Percentiles rank a stretch among this genome's conserved stretches.
Conservation (phyloP, 2,797 vertebrate genomes). For the Cossypha heuglini region DNA sequence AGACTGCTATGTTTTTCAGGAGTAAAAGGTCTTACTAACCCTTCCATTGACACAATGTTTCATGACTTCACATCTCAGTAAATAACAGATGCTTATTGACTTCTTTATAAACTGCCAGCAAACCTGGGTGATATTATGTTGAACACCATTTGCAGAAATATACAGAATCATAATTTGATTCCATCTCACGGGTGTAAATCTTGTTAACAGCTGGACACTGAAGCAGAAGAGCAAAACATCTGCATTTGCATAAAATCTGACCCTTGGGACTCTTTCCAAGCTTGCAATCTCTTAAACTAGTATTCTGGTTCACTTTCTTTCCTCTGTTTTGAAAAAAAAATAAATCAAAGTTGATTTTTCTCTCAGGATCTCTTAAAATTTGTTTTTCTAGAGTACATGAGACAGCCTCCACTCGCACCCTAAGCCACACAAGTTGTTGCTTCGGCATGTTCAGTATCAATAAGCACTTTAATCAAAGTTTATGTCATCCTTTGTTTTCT, state of each 20-base stretch:
- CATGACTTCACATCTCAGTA: slow-evolving; percentile 42
- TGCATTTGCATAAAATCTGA: not conserved
- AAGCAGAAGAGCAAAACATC: not conserved
- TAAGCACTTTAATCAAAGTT: not conserved
- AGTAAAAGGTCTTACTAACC: not conserved
- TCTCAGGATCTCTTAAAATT: not conserved
- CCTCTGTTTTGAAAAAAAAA: not conserved
- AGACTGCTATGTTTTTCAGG: slow-evolving; percentile 7
- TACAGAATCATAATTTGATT: not conserved
- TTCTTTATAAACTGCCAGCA: slow-evolving; percentile 2
- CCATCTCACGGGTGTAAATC: not conserved
- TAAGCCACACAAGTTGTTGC: not conserved
- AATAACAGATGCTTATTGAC: slow-evolving; percentile 29
- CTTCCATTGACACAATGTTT: not conserved
- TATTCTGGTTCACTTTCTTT: not conserved
- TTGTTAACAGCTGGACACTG: not conserved
- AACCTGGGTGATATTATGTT: not conserved
- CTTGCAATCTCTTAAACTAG: not conserved
- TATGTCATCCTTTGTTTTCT: not conserved
- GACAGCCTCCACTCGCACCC: not conserved
- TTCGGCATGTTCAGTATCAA: not conserved
- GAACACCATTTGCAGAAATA: not conserved
- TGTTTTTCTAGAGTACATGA: not conserved
- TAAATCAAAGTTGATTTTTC: not conserved
- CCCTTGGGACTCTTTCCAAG: not conserved